Base-by-base conservation (phyloP, 2,113 vertebrate species). In the Fulica atra region DNA sequence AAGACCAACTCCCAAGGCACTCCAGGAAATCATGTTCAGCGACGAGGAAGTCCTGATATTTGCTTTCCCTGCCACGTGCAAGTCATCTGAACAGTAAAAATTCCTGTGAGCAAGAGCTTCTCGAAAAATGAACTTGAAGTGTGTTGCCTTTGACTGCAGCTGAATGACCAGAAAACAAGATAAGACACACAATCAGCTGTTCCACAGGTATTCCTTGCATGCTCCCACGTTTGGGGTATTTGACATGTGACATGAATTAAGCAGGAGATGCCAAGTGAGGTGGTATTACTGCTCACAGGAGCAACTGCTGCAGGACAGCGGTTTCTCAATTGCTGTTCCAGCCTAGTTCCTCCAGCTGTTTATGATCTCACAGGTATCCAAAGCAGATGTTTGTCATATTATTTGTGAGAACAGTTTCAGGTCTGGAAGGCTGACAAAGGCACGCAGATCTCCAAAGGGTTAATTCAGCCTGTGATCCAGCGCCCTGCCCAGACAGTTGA, bases 191-290 rank as follows among this genome's bases (percentile, higher is more conserved):
- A 71, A 72, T 21, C 19, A 48, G 56, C 35, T 79, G 36, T 56
- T 78, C 14, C 51, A 59, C 21, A 26, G 48, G 38, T 9, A 40
- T 3, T 11, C 28, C 36, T 50, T 64, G 33, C 59, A 18, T 10
- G 15, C 36, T 4, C 29, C 4, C 25, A 4, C 31, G 33, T 40
- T 72, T 19, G 16, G 38, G 31, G 20, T 29, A 25, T 56, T 50
- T 60, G 38, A 83, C 35, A n/a, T 23, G 42, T 72, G 84, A 28
- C 0, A 0, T 8, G 20, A 29, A 10, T 50, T 42, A 33, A 64
- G 50, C 59, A 56, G 48, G 63, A 76, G 71, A 60, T 20, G 20
- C 50, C 15, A 26, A 53, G 20, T 10, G 17, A 86, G 50, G 13
- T 33, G 50, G 13, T 33, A 7, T 33, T 31, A 13, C 2, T 40